Evolutionary conservation across 2,113 vertebrate genomes (phyloP).

Genomic region (Salvelinus alpinus): DNA sequence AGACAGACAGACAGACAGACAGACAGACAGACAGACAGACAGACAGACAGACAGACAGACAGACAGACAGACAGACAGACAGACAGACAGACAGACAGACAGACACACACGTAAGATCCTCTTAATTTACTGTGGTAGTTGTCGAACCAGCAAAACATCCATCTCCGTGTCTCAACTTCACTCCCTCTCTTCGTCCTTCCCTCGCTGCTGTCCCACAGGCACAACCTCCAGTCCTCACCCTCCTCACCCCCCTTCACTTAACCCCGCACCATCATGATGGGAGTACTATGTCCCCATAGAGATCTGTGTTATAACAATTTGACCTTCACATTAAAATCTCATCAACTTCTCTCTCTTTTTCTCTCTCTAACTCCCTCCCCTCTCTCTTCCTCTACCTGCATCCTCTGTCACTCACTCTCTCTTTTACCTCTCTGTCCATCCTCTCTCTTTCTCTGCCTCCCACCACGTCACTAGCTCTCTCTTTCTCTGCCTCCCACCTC

Average conservation of each 20-base stretch:
- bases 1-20: too few relatives aligned
- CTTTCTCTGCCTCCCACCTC: not conserved
- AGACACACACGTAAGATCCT: too few relatives aligned
- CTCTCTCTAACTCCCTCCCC: slow-evolving; percentile 33
- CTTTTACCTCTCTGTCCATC: slow-evolving; percentile 26
- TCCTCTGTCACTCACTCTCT: slow-evolving; percentile 38
- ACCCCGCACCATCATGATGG: slow-evolving; percentile 48
- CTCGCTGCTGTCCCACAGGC: not conserved
- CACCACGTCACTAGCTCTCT: slow-evolving; percentile 37
- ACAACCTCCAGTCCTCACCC: slow-evolving; percentile 34
- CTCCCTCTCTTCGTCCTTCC: not conserved
- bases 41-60: too few relatives aligned
- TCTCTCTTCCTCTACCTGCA: slow-evolving; percentile 31
- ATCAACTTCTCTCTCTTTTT: slow-evolving; percentile 58
- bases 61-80: too few relatives aligned
- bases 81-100: too few relatives aligned
- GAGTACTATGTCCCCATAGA: slow-evolving; percentile 59
- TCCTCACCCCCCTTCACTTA: slow-evolving; percentile 6
- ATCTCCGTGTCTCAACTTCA: slow-evolving; percentile 7
- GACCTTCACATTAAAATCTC: slow-evolving; percentile 76
- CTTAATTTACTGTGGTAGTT: slow-evolving; percentile 58
- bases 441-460: slow-evolving; percentile 3
- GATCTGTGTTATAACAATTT: slow-evolving; percentile 69
- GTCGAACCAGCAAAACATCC: slow-evolving; percentile 66
- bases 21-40: too few relatives aligned